Base-by-base conservation (phyloP, 2,797 vertebrate species). In the Propithecus deckenii region DNA sequence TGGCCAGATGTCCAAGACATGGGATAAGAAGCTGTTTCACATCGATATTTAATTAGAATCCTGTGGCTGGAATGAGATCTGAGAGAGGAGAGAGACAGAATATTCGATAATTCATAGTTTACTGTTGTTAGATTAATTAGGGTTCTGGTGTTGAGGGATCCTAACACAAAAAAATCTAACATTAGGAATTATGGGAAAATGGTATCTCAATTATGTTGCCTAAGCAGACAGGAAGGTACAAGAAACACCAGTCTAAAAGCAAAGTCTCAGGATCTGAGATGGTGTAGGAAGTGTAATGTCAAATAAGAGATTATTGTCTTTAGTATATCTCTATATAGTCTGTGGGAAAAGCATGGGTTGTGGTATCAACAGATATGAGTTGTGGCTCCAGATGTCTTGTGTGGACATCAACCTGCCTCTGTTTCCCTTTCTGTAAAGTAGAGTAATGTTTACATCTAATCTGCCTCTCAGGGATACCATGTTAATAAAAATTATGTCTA, bases 381-480 rank as follows among this genome's bases (percentile, higher is more conserved):
- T 93, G 59, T 92, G 87, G 46, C 86, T 91, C 59, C 52, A 89
- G 28, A 72, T 91, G 80, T 97, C 86, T 96, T 96, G 2, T 79
- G 22, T 80, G 14, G 94, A 75, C 85, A 38, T 89, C 86, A 89
- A 13, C 43, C 48, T 96, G 93, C 88, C 57, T 96, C 61, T 50
- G 63, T 74, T 94, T 96, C 52, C 85, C 71, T 92, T 87, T 94
- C 80, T 97, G 85, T 96, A 93, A 92, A 98, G 69, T 35, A 88
- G 81, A 95, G 92, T 72, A 91, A 78, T 96, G 95, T 98, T 97
- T 96, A 97, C 43, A 97, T 46, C 81, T 96, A 91, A 91, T 84
- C 63, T 97, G 92, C 86, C 81, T 97, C 97, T 97, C 97, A 98
- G 97, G 97, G 97, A 98, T 97, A 96, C 84, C 79, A 96, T 91